Conservation (phyloP, 2,888 invertebrate species). For the Zaprionus obscuricornis region DNA sequence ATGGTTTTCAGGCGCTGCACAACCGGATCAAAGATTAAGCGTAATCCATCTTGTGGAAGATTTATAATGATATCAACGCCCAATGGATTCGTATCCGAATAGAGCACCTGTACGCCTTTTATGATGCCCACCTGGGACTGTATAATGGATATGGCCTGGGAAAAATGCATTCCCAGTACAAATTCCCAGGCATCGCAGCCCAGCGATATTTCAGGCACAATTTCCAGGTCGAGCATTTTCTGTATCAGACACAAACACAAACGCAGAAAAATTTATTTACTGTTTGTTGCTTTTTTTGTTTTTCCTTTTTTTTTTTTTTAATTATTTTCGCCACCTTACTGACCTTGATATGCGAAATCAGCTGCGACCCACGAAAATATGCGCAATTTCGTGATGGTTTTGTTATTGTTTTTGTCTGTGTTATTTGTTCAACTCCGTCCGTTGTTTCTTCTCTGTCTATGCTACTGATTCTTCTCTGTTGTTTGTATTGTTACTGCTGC, state of each 20-base stretch:
- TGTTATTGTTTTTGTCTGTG: conserved; percentile 57
- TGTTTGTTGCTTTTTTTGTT: conserved; percentile 13
- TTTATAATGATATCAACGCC: conserved; percentile 97
- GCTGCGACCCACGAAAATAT: conserved; percentile 73
- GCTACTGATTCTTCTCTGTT: conserved; percentile 15
- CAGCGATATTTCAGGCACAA: conserved; percentile 96
- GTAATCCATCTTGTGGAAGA: conserved; percentile 97
- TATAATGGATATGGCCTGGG: conserved; percentile 97
- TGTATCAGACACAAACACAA: conserved; percentile 21
- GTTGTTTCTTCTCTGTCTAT: conserved; percentile 55
- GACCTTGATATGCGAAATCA: conserved; percentile 78
- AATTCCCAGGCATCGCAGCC: conserved; percentile 99
- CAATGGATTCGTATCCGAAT: conserved; percentile 98
- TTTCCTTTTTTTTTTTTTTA: conserved; percentile 11
- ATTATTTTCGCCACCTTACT: conserved; percentile 62
- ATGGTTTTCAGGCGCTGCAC: conserved; percentile 98
- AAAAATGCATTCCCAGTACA: conserved; percentile 96
- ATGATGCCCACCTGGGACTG: conserved; percentile 98
- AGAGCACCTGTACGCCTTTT: conserved; percentile 97
- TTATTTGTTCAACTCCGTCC: conserved; percentile 55
- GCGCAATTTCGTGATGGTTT: conserved; percentile 63
- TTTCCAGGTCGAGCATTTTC: conserved; percentile 97
- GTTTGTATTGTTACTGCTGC: conserved; percentile 18
- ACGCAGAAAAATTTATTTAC: conserved; percentile 4
- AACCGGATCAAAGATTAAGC: conserved; percentile 97